Percentiles rank a stretch among this genome's conserved stretches.
Evolutionary conservation across 1,140 invertebrate genomes (phyloP).

Genomic region (Procambarus clarkii): DNA sequence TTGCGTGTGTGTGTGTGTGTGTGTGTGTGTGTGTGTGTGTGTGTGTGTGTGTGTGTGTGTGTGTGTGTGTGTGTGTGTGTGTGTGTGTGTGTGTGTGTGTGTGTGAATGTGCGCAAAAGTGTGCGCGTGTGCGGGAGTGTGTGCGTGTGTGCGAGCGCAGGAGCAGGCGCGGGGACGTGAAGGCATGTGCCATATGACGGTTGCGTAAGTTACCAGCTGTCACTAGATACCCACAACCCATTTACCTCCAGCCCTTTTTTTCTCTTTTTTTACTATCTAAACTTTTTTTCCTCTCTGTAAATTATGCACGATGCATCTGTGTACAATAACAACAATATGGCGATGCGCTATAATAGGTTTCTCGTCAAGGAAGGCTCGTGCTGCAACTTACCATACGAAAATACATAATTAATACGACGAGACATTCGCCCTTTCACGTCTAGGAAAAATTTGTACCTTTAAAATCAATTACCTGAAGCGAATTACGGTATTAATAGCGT

Average conservation of each 20-base stretch:
- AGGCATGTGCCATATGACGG: slow-evolving; percentile 46
- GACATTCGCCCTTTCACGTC: no score
- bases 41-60: slow-evolving; percentile 20
- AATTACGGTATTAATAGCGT: slow-evolving; percentile 8
- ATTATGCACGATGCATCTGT: background rate
- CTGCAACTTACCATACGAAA: background rate
- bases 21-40: slow-evolving; percentile 23
- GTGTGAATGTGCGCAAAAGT: background rate
- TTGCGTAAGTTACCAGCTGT: slow-evolving; percentile 21
- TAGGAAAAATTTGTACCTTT: background rate
- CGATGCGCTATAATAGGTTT: no score
- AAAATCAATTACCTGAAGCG: slow-evolving; percentile 17
- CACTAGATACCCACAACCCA: background rate
- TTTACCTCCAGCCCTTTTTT: background rate
- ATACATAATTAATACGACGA: background rate
- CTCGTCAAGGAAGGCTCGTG: no score
- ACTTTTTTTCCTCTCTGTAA: background rate
- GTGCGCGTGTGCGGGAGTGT: background rate
- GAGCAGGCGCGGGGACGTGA: slow-evolving; percentile 21
- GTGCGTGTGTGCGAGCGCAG: slow-evolving; percentile 12
- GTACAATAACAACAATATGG: background rate
- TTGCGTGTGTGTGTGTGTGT: no score
- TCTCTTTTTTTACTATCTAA: background rate
- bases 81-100: slow-evolving; percentile 27
- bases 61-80: slow-evolving; percentile 32